Evolutionary conservation across 2,888 invertebrate genomes (phyloP).

Genomic region (Tigriopus californicus): DNA sequence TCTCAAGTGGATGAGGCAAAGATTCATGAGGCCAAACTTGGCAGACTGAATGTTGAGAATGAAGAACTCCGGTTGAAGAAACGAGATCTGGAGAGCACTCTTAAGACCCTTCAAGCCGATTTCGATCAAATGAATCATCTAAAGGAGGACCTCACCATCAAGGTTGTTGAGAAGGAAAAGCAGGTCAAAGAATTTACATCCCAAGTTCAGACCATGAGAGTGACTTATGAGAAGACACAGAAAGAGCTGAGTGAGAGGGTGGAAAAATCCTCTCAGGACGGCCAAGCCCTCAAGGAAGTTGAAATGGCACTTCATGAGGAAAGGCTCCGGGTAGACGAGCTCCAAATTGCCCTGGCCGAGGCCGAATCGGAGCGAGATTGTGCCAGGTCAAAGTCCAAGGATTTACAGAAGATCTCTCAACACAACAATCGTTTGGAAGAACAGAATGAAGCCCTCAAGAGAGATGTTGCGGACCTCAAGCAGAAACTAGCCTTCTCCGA

Average conservation of each 20-base stretch:
- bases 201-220: slow-evolving; percentile 5
- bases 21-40: slow-evolving; percentile 1
- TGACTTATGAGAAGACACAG: slow-evolving; percentile 5
- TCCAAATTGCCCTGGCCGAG: slow-evolving; percentile 10
- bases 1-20: not conserved
- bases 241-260: slow-evolving; percentile 3
- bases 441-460: slow-evolving; percentile 4
- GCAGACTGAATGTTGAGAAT: not conserved
- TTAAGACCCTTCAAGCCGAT: not conserved
- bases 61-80: slow-evolving; percentile 7
- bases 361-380: slow-evolving; percentile 8
- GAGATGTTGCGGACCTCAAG: slow-evolving; percentile 16
- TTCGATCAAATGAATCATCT: not conserved
- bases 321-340: slow-evolving; percentile 8
- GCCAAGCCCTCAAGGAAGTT: not conserved
- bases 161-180: slow-evolving; percentile 10
- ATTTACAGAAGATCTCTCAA: slow-evolving; percentile 23
- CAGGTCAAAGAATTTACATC: not conserved
- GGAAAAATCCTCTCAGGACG: not conserved
- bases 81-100: slow-evolving; percentile 5
- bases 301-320: not conserved
- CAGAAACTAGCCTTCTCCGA: slow-evolving; percentile 16
- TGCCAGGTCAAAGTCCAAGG: slow-evolving; percentile 21
- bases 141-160: slow-evolving; percentile 1
- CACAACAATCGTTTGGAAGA: slow-evolving; percentile 20